Conservation (phyloP, 1,140 invertebrate genomes). For the Drosophila sp. region DNA sequence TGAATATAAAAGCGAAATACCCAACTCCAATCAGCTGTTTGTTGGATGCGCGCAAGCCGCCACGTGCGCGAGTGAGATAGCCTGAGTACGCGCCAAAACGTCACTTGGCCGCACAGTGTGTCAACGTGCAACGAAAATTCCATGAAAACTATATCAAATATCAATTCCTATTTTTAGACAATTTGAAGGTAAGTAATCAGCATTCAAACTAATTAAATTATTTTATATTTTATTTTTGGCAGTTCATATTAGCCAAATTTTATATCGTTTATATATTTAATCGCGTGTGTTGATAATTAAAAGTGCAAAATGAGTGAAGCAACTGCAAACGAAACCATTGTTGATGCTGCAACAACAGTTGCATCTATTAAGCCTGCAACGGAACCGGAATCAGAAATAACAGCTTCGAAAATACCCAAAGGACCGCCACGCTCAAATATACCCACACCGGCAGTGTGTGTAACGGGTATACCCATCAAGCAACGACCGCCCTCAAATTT, state of each 20-base stretch:
- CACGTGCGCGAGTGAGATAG: conserved; percentile 52
- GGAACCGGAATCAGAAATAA: conserved; percentile 14
- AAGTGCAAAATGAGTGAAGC: conserved; percentile 65
- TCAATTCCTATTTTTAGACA: conserved; percentile 13
- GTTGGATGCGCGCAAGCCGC: conserved; percentile 26
- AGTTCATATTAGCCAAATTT: conserved; percentile 34
- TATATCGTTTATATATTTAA: conserved; percentile 51
- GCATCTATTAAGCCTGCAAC: conserved; percentile 15
- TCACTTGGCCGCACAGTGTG: conserved; percentile 49
- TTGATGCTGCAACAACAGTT: conserved; percentile 23
- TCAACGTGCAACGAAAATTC: conserved; percentile 5
- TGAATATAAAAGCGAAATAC: conserved; percentile 44
- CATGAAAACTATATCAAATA: conserved; percentile 16
- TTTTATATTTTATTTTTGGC: conserved; percentile 15
- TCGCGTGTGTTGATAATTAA: conserved; percentile 56
- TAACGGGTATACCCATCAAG: conserved; percentile 64
- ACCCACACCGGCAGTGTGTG: conserved; percentile 62
- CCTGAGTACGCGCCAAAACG: conserved; percentile 63
- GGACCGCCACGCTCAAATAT: conserved; percentile 56
- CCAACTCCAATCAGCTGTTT: conserved; percentile 65
- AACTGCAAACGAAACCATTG: conserved; percentile 18
- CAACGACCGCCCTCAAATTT: conserved; percentile 66
- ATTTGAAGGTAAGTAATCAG: conserved; percentile 63
- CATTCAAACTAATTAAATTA: conserved; percentile 18
- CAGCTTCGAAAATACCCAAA: conserved; percentile 43